These are phyloP conservation scores for Taenioides sp. DNA, from an alignment of 2,797 vertebrate genomes.

Conservation along the genomic window DNA sequence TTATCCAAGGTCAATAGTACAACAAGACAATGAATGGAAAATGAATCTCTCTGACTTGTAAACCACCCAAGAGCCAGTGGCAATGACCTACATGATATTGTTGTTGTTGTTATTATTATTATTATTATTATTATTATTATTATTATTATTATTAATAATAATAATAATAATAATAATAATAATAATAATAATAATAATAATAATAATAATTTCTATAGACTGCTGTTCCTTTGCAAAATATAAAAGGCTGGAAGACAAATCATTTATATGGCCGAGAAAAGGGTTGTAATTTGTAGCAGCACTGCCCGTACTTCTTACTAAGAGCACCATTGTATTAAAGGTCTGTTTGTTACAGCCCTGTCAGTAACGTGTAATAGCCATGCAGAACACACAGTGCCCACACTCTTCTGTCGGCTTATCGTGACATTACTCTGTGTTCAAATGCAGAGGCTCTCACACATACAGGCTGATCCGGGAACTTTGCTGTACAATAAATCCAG, in stretches of 20 bases:
- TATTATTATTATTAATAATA: no score
- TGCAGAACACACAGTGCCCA: slow-evolving; percentile 16
- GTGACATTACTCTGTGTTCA: neutral
- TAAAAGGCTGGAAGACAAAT: neutral
- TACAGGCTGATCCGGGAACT: neutral
- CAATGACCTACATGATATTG: neutral
- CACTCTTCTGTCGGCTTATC: neutral
- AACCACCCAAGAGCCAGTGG: no score
- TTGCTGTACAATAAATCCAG: neutral
- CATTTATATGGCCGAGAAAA: neutral
- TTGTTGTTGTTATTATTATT: no score
- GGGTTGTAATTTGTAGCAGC: neutral
- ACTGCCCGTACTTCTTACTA: slow-evolving; percentile 5
- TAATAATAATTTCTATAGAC: neutral
- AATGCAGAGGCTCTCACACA: neutral
- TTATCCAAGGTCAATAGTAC: no score
- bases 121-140: no score
- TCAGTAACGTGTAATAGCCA: slow-evolving; percentile 10
- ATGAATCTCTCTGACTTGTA: no score
- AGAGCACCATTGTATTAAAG: neutral
- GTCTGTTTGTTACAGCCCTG: neutral
- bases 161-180: no score
- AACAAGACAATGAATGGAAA: no score
- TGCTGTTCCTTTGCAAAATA: neutral
- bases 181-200: no score